These are phyloP conservation scores for Drosophila orosa DNA, from an alignment of 1,140 invertebrate genomes.

Conservation along the genomic window DNA sequence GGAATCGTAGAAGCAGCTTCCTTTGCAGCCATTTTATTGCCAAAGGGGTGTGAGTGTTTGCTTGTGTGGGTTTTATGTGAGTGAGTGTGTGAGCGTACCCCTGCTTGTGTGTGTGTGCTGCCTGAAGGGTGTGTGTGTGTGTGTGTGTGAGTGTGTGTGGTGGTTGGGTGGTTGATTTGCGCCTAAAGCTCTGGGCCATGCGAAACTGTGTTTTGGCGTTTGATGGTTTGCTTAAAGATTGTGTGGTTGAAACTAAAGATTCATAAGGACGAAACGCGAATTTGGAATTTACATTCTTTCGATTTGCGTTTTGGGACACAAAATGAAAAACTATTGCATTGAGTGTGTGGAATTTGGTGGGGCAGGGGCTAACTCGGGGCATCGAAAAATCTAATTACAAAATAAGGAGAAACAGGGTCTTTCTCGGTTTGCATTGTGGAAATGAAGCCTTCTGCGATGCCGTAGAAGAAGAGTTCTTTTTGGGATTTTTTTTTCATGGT, in stretches of 20 bases:
- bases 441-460: slow-evolving; percentile 81
- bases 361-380: slow-evolving; percentile 43
- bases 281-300: slow-evolving; percentile 72
- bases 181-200: slow-evolving; percentile 63
- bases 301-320: slow-evolving; percentile 80
- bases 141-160: slow-evolving; percentile 24
- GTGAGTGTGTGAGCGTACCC: slow-evolving; percentile 49
- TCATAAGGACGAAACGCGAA: slow-evolving; percentile 68
- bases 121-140: slow-evolving; percentile 61
- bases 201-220: slow-evolving; percentile 67
- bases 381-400: neutral
- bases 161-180: slow-evolving; percentile 72
- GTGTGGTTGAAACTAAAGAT: slow-evolving; percentile 66
- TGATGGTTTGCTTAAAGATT: slow-evolving; percentile 42
- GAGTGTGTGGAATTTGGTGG: slow-evolving; percentile 67
- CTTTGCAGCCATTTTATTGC: slow-evolving; percentile 81
- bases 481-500: slow-evolving; percentile 28
- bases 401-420: slow-evolving; percentile 5
- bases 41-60: slow-evolving; percentile 69
- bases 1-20: slow-evolving; percentile 82
- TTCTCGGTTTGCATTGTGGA: slow-evolving; percentile 56
- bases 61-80: slow-evolving; percentile 21
- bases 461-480: slow-evolving; percentile 76
- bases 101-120: slow-evolving; percentile 44
- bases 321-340: slow-evolving; percentile 83